phyloP scores from a whole-genome alignment of 2,888 invertebrate genomes.

The Podabrus alpinus region DNA sequence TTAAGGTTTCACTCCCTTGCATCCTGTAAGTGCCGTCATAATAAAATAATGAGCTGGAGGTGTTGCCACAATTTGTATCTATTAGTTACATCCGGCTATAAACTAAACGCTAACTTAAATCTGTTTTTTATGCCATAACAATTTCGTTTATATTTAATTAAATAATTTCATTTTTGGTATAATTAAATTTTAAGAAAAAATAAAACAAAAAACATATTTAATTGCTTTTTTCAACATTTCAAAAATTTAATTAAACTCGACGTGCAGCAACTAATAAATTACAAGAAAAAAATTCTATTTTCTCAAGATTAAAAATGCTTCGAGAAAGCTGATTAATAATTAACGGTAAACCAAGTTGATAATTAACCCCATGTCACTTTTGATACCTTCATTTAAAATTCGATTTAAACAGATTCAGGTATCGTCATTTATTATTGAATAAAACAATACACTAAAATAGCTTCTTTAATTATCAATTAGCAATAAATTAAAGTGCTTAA shows the following conservation, averaged over 20 bases:
- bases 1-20: slow-evolving; percentile 21
- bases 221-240: background rate
- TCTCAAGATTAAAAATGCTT: background rate
- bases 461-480: background rate
- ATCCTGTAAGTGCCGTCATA: slow-evolving; percentile 30
- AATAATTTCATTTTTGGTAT: slow-evolving; percentile 1
- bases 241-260: background rate
- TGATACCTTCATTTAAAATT: slow-evolving; percentile 2
- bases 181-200: background rate
- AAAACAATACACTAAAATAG: background rate
- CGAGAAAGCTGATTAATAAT: slow-evolving; percentile 1
- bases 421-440: background rate
- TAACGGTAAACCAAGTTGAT: slow-evolving; percentile 4
- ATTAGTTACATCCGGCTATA: slow-evolving; percentile 33
- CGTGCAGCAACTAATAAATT: background rate
- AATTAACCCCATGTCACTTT: slow-evolving; percentile 2
- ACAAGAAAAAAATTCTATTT: background rate
- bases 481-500: background rate
- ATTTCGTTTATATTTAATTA: background rate
- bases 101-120: slow-evolving; percentile 1
- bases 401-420: background rate
- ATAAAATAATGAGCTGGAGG: slow-evolving; percentile 30
- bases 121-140: background rate
- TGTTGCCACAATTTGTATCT: slow-evolving; percentile 35
- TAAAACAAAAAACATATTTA: background rate